Conservation (phyloP, 2,113 vertebrate species). For the Rallus limicola region DNA sequence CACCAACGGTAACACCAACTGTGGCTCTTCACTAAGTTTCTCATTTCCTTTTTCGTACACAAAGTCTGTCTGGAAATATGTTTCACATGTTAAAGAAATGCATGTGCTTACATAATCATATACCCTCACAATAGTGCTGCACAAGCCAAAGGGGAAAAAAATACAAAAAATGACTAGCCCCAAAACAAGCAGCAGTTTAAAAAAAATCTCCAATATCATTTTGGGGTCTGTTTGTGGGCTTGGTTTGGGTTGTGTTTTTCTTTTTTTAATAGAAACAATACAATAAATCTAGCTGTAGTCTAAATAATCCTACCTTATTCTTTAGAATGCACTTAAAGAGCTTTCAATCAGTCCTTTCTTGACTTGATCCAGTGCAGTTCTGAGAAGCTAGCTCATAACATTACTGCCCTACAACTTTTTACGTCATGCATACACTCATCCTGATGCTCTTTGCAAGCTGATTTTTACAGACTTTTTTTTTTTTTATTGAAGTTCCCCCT, state of each 20-base stretch:
- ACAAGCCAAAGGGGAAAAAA: neutral
- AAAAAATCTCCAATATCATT: neutral
- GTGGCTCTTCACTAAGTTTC: neutral
- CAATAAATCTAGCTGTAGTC: neutral
- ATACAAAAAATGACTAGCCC: neutral
- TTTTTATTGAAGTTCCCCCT: neutral
- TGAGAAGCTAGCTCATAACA: neutral
- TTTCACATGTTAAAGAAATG: slow-evolving; percentile 13
- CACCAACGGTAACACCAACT: slow-evolving; percentile 16
- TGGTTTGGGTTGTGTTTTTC: too few relatives aligned
- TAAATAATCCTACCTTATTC: neutral
- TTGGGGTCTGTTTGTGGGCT: neutral
- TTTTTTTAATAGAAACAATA: neutral
- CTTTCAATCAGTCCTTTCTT: neutral
- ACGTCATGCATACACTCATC: neutral
- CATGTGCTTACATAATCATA: neutral
- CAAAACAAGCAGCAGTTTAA: neutral
- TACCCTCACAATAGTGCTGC: neutral
- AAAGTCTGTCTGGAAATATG: neutral
- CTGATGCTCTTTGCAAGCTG: neutral
- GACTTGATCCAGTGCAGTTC: neutral
- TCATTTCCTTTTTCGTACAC: slow-evolving; percentile 19
- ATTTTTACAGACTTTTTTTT: neutral
- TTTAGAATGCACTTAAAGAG: neutral
- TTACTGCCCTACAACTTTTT: neutral